These are phyloP conservation scores for Pteronotus mesoamericanus DNA, from an alignment of 2,797 vertebrate species.

Conservation along the genomic window DNA sequence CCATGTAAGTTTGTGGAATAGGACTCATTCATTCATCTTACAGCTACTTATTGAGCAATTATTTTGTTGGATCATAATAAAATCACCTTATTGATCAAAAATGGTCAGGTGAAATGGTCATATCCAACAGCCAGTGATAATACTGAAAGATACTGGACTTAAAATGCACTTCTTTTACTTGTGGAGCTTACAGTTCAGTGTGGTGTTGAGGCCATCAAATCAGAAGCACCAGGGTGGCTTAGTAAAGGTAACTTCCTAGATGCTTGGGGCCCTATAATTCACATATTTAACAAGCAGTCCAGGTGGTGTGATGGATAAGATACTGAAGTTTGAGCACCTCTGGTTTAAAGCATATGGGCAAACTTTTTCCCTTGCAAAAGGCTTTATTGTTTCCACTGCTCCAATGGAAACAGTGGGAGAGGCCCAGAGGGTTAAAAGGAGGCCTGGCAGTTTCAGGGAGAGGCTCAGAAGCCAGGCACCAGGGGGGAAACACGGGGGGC, in stretches of 20 bases:
- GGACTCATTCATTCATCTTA: neutral
- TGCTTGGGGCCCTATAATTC: neutral
- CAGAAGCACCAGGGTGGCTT: neutral
- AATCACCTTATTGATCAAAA: conserved; percentile 7
- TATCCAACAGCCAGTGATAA: neutral
- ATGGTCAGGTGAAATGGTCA: neutral
- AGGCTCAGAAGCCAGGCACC: neutral
- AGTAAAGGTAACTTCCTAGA: neutral
- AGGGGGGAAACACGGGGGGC: neutral
- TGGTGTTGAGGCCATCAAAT: neutral
- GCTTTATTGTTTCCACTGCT: neutral
- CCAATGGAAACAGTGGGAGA: neutral
- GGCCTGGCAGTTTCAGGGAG: neutral
- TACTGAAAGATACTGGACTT: neutral
- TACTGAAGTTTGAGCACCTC: neutral
- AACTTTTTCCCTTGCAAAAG: neutral
- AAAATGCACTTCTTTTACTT: neutral
- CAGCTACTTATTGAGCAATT: neutral
- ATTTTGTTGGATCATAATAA: neutral
- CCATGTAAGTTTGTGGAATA: neutral
- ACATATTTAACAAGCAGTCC: neutral
- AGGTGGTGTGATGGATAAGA: neutral
- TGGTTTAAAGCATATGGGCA: neutral
- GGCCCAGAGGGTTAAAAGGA: too few relatives aligned
- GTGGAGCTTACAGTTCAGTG: neutral